Evolutionary conservation across 2,888 invertebrate genomes (phyloP), one percentile per base, ranked within the genome.

Genomic region (Macrophya annulata): DNA sequence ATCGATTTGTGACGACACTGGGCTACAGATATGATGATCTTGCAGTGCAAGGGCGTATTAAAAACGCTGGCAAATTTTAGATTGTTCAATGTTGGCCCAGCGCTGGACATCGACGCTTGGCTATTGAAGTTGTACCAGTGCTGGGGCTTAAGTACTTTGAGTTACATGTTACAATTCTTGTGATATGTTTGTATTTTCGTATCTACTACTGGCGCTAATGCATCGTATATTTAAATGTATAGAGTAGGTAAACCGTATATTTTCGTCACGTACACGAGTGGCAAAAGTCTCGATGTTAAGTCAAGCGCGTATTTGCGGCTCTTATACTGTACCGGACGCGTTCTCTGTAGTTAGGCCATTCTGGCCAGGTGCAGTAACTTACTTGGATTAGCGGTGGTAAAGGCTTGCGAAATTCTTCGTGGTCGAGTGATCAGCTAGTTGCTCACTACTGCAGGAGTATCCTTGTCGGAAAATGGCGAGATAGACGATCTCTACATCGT

Each of bases 281-380:
- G 81, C 59, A 62, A 81, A 59, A 81, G 81, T 81, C 62, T 40
- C 81, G 81, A 81, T 81, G 81, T 62, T 59, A 62, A 81, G 81
- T 81, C 81, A 81, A 81, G 81, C 81, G 81, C 62, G 62, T 62
- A 81, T 81, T 81, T 81, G 81, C 81, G 81, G 81, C 59, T 81
- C 40, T 62, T 21, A 81, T 43, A 12, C 37, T 51, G 77, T 31
- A 51, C 77, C 77, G 77, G 77, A 77, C 77, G 77, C 77, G 77
- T 31, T 77, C 77, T 51, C 51, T 77, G 77, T 77, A 77, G 77
- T 77, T 77, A 77, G 77, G 81, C 59, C 81, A 62, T 55, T 59
- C 59, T 81, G 81, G 21, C 81, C 81, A 81, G 81, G 81, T 81
- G 81, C 62, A 77, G 62, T 12, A 77, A 55, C 55, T 77, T 77